Base-by-base conservation (phyloP, 2,797 vertebrate species). In the Enteromius radiatus region DNA sequence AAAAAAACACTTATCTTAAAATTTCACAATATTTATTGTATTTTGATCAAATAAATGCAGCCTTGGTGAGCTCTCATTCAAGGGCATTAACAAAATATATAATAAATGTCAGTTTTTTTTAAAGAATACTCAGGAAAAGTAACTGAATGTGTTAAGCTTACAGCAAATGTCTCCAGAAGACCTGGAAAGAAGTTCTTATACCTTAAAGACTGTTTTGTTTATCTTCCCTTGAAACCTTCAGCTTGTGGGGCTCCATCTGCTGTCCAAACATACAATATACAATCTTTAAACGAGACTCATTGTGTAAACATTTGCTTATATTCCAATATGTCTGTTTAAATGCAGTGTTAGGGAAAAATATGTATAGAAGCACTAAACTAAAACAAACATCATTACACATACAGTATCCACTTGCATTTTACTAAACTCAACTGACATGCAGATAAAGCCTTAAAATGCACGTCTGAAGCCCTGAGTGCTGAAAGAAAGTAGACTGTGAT, bases 191-290 rank as follows among this genome's bases (percentile, higher is more conserved):
- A 43, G 38, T 43, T 41, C 5, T 23, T 4, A 78, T 23, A 36
- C 9, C 33, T 56, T 31, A 41, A 68, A 54, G 1, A 17, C 47
- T 43, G 26, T 19, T 26, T 45, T 8, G 26, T 70, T n/a, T 31
- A 41, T 61, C 49, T 45, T 45, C 2, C 17, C 56, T 47, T 61
- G 31, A 70, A 63, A 73, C 28, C 6, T n/a, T n/a, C 3, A 65
- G 80, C 41, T 81, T 81, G 11, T 75, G n/a, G 70, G 61, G 59
- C 80, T 75, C 80, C 59, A 74, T 74, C 70, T 81, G 45, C 70
- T 81, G 59, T 64, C 52, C 21, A 64, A 36, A 74, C 12, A 38
- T 31, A 43, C 43, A 43, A n/a, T 23, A n/a, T 31, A 17, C 59
- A 63, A 17, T 63, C 59, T 31, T 61, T 63, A 6, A 31, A 63